A percentile compares a stretch with the other conserved stretches of the same genome.
Evolutionary conservation across 2,113 vertebrate species (phyloP).

Genomic region (Albula glossodonta): DNA sequence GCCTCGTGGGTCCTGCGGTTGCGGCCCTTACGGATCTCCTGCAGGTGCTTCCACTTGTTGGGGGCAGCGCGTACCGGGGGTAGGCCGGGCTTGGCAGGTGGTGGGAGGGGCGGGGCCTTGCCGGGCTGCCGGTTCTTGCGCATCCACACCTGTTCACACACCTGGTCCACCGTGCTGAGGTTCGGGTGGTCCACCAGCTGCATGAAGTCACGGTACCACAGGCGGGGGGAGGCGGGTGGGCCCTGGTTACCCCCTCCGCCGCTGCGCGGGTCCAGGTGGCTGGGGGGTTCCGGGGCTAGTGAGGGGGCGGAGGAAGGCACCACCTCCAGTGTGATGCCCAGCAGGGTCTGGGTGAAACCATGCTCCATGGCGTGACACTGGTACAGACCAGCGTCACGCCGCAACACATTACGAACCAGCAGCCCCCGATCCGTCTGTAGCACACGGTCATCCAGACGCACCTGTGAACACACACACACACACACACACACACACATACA

Average conservation of each 20-base stretch:
- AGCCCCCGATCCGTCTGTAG: conserved; percentile 78
- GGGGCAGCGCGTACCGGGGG: conserved; percentile 50
- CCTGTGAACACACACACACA: conserved; percentile 58
- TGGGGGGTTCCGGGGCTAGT: conserved; percentile 42
- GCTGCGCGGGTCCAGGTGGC: conserved; percentile 55
- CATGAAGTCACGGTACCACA: conserved; percentile 96
- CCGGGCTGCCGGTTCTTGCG: conserved; percentile 62
- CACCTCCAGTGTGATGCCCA: conserved; percentile 82
- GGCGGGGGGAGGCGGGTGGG: conserved; percentile 69
- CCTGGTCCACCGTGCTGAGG: conserved; percentile 76
- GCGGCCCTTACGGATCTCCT: conserved; percentile 78
- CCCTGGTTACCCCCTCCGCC: conserved; percentile 27
- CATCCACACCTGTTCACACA: conserved; percentile 83
- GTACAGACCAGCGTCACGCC: conserved; percentile 78
- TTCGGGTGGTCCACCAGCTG: conserved; percentile 90
- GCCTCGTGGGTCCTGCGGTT: conserved; percentile 82
- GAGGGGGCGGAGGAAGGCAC: conserved; percentile 67
- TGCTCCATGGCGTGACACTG: conserved; percentile 87
- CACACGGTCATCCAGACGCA: conserved; percentile 77
- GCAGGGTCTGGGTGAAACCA: conserved; percentile 86
- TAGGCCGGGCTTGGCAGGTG: conserved; percentile 39
- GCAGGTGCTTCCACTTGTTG: conserved; percentile 76
- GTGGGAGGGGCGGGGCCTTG: conserved; percentile 50
- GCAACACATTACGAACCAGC: conserved; percentile 80
- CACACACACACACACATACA: neutral